Percentiles rank a stretch among this genome's conserved stretches.
Evolutionary conservation across 2,888 invertebrate species (phyloP).

Genomic region (Catocala sponsa): DNA sequence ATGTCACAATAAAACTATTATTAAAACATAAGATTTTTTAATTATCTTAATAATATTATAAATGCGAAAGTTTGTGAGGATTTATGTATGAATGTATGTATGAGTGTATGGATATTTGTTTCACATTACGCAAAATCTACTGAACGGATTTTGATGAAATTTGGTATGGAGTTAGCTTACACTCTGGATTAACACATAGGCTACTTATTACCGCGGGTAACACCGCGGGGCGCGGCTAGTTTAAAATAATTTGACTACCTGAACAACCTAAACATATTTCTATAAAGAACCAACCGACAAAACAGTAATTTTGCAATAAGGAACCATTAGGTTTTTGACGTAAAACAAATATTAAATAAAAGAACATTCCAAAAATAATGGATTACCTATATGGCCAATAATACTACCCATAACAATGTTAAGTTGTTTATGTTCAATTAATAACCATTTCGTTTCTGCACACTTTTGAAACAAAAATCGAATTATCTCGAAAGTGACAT

Average conservation of each 20-base stretch:
- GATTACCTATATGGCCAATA: background rate
- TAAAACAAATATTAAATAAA: constrained; percentile 10
- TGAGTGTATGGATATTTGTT: background rate
- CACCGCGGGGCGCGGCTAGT: too few relatives aligned
- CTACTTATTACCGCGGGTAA: too few relatives aligned
- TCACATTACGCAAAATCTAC: too few relatives aligned
- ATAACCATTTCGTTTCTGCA: constrained; percentile 10
- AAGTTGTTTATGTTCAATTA: background rate
- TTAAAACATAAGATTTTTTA: too few relatives aligned
- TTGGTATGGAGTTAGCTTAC: too few relatives aligned
- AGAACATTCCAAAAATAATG: background rate
- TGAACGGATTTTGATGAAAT: too few relatives aligned
- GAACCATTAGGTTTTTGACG: constrained; percentile 18
- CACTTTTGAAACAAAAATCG: constrained; percentile 15
- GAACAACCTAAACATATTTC: background rate
- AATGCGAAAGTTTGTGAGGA: background rate
- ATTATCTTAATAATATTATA: too few relatives aligned
- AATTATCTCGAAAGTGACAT: constrained; percentile 15
- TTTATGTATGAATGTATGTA: background rate
- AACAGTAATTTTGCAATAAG: constrained; percentile 18
- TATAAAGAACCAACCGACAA: constrained; percentile 19
- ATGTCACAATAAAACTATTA: too few relatives aligned
- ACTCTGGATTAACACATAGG: too few relatives aligned
- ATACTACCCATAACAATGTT: background rate
- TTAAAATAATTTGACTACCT: too few relatives aligned